Base-by-base conservation (phyloP, 2,888 invertebrate species). In the Cremastinae sp. region DNA sequence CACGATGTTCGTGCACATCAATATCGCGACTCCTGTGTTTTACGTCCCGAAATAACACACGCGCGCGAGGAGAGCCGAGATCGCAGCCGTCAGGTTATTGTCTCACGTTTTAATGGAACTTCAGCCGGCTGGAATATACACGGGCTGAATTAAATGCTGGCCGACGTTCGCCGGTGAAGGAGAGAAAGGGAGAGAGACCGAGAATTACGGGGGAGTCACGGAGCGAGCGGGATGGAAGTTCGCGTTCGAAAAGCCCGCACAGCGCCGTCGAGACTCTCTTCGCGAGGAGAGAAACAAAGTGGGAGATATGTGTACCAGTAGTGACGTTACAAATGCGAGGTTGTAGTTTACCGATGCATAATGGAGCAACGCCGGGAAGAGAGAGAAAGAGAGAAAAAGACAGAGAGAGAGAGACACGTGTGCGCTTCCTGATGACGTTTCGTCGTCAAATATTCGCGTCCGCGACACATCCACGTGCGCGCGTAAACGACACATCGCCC, bases 11-110 rank as follows among this genome's bases (percentile, higher is more conserved):
- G 28, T 28, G 28, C 5, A 28, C 28, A 28, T 28, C 10, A 14
- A 10, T 54, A 28, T 28, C 5, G 28, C 28, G 5, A 3, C 28
- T n/a, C n/a, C n/a, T n/a, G n/a, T 28, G 28, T 28, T 3, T 28
- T 28, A 28, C 28, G 28, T 28, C n/a, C n/a, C n/a, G n/a, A n/a
- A n/a, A n/a, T n/a, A n/a, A n/a, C n/a, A n/a, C n/a, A 83, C 82
- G 81, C 82, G 85, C 86, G 86, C n/a, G n/a, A n/a, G n/a, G n/a
- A n/a, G n/a, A n/a, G n/a, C n/a, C n/a, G n/a, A n/a, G n/a, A 88
- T 88, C 88, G 85, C 82, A 88, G 83, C 87, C 88, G 88, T 87
- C 88, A 87, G 83, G 85, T 88, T 87, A 88, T 88, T 88, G 88
- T 88, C 88, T 86, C 86, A 84, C 81, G 83, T 86, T 87, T 88